These are phyloP conservation scores for Adelognathus sp. DNA, from an alignment of 2,888 invertebrate genomes.

Conservation along the genomic window DNA sequence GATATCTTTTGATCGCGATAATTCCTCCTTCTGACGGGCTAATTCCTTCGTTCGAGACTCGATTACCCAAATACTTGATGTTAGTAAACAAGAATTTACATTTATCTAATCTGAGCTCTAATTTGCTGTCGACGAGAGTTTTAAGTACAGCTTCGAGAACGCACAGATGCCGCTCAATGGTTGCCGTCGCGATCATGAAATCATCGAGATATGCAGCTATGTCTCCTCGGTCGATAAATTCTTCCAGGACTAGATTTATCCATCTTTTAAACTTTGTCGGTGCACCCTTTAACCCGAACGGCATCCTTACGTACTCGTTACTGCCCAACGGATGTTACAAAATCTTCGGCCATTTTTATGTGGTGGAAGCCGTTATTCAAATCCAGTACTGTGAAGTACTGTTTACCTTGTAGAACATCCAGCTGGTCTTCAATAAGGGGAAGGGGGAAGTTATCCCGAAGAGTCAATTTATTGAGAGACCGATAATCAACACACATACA, in stretches of 20 bases:
- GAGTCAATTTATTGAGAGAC: constrained; percentile 30
- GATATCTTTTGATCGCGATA: constrained; percentile 2
- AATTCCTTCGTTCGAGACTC: neutral
- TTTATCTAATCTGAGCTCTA: constrained; percentile 44
- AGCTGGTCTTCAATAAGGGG: constrained; percentile 52
- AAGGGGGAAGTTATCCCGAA: constrained; percentile 53
- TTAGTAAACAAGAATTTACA: constrained; percentile 59
- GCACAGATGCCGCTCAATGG: constrained; percentile 35
- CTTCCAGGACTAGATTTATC: constrained; percentile 6
- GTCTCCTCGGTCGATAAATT: constrained; percentile 33
- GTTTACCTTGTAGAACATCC: constrained; percentile 31
- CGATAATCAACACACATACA: constrained; percentile 57
- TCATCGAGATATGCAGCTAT: constrained; percentile 52
- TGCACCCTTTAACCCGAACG: constrained; percentile 38
- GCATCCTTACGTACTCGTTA: constrained; percentile 45
- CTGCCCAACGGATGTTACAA: constrained; percentile 31
- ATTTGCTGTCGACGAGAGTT: constrained; percentile 22
- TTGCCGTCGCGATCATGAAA: constrained; percentile 50
- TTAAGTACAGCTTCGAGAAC: constrained; percentile 33
- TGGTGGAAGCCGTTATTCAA: constrained; percentile 42
- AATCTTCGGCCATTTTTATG: constrained; percentile 11
- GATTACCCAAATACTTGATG: constrained; percentile 10
- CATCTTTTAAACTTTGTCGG: constrained; percentile 34
- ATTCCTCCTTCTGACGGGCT: neutral
- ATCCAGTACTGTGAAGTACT: constrained; percentile 41